Evolutionary conservation across 2,888 invertebrate genomes (phyloP).

Genomic region (Lamellibrachia columna): DNA sequence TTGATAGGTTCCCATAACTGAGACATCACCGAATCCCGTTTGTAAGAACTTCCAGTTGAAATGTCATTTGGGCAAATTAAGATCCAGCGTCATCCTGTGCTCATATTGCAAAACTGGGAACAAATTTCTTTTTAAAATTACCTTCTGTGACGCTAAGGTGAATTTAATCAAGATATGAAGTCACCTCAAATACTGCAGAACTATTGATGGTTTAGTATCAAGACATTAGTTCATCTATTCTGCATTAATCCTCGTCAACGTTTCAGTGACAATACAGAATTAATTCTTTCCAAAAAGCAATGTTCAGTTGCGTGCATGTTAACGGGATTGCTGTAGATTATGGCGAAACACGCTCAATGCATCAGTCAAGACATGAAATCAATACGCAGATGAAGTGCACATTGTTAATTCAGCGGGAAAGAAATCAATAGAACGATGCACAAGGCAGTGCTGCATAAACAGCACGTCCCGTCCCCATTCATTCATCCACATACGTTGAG

Average conservation of each 20-base stretch:
- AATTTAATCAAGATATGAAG: not conserved
- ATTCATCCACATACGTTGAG: not conserved
- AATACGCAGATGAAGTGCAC: not conserved
- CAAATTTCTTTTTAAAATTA: not conserved
- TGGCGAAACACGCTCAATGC: not conserved
- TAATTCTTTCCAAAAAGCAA: not conserved
- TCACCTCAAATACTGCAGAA: not conserved
- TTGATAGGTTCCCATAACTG: not conserved
- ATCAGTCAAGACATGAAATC: not conserved
- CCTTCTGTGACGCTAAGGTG: not conserved
- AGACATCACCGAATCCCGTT: not conserved
- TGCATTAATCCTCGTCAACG: not conserved
- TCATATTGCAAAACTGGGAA: not conserved
- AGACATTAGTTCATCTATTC: not conserved
- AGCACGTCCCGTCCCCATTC: not conserved
- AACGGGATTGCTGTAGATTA: not conserved
- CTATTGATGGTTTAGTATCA: not conserved
- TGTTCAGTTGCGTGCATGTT: not conserved
- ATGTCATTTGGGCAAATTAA: not conserved
- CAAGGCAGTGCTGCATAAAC: not conserved
- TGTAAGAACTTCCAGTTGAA: not conserved
- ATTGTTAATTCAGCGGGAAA: not conserved
- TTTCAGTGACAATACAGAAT: not conserved
- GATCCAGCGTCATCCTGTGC: not conserved
- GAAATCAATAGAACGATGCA: not conserved